A percentile compares a stretch with the other conserved stretches of the same genome.
Conservation (phyloP, 2,888 invertebrate species). For the Bombyx huttoni region DNA sequence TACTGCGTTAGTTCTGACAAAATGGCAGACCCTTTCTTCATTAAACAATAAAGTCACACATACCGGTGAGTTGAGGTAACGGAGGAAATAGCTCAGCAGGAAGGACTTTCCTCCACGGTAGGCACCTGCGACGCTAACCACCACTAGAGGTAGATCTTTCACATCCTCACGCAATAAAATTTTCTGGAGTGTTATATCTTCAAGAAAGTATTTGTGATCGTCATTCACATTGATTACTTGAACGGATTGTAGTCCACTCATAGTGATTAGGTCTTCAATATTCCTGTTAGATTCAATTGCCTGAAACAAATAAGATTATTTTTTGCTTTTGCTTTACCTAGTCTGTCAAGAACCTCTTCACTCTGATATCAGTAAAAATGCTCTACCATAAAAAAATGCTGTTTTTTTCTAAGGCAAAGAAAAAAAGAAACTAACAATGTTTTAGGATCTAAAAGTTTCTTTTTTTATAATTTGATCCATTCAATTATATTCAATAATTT, state of each 20-base stretch:
- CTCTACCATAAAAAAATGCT: too few species aligned
- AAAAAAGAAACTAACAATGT: too few species aligned
- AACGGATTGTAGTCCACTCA: neutral
- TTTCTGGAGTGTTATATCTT: constrained; percentile 81
- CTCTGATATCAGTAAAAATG: too few species aligned
- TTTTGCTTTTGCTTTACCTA: neutral
- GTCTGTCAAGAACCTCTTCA: neutral
- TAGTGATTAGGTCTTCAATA: neutral
- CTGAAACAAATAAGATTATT: neutral
- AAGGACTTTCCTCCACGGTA: constrained; percentile 98
- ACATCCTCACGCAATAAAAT: constrained; percentile 83
- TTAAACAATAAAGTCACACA: neutral
- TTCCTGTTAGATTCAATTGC: neutral
- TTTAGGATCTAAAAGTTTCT: too few species aligned
- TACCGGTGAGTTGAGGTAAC: constrained; percentile 79
- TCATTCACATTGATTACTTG: constrained; percentile 2
- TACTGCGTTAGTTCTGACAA: too few species aligned
- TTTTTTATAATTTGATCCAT: too few species aligned
- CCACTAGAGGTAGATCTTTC: constrained; percentile 90
- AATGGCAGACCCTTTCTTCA: neutral
- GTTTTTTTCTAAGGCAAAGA: too few species aligned
- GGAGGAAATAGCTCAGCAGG: constrained; percentile 93
- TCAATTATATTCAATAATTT: too few species aligned
- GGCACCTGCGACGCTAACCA: constrained; percentile 52
- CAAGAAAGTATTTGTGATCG: constrained; percentile 78